Conservation (phyloP, 2,113 vertebrate genomes). For the Malurus elegans region DNA sequence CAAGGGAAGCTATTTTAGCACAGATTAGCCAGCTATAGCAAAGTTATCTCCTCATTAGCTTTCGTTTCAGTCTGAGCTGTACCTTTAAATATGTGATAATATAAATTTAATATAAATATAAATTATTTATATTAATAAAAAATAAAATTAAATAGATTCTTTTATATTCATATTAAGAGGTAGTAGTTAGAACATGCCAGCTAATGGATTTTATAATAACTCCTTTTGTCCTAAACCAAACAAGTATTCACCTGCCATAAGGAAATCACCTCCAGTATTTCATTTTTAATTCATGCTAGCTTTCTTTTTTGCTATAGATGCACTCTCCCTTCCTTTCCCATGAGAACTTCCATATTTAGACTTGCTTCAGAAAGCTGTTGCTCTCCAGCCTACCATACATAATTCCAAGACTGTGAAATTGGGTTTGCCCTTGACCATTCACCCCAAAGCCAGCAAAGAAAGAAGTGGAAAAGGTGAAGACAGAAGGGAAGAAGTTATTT, state of each 20-base stretch:
- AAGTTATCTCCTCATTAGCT: not conserved
- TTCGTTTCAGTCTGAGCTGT: not conserved
- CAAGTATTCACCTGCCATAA: not conserved
- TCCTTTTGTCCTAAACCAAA: not conserved
- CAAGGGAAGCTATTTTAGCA: not conserved
- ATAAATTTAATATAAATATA: not conserved
- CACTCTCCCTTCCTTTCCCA: not conserved
- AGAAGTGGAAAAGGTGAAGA: not conserved
- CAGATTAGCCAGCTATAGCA: not conserved
- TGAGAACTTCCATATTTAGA: not conserved
- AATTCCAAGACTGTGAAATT: not conserved
- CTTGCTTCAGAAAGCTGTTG: conserved; percentile 17
- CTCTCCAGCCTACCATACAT: conserved; percentile 23
- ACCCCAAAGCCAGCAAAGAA: not conserved
- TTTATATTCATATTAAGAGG: not conserved
- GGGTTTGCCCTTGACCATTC: not conserved
- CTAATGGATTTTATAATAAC: not conserved
- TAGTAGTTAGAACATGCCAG: not conserved
- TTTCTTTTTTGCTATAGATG: not conserved
- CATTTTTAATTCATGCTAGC: not conserved
- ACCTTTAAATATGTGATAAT: not conserved
- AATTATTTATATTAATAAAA: not conserved
- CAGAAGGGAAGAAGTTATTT: not conserved
- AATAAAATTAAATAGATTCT: not conserved
- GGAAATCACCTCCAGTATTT: not conserved